Conservation (phyloP, 2,113 vertebrate genomes). For the Ceuthmochares aereus region DNA sequence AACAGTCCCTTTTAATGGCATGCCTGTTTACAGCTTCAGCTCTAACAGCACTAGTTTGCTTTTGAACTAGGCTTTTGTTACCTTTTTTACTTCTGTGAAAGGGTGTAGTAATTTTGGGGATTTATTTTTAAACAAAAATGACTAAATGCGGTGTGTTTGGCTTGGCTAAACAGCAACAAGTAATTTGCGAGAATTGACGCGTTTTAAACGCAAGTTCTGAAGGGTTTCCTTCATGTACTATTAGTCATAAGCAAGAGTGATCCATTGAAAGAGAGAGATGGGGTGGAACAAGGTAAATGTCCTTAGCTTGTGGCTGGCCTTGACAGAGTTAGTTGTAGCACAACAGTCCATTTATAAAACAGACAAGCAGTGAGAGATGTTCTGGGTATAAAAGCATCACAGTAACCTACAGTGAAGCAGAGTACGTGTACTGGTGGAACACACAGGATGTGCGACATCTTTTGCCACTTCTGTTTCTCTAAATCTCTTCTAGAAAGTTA, state of each 20-base stretch:
- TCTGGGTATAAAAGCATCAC: not conserved
- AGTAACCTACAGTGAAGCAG: not conserved
- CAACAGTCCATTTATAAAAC: constrained; percentile 31
- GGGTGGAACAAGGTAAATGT: not conserved
- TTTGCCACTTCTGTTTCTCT: constrained; percentile 42
- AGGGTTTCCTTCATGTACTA: not conserved
- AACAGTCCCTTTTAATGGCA: not conserved
- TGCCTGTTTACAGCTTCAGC: not conserved
- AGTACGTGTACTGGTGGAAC: not conserved
- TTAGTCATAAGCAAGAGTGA: not conserved
- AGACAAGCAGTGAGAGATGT: not conserved
- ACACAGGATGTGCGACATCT: constrained; percentile 28
- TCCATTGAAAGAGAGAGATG: not conserved
- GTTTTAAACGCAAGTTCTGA: not conserved
- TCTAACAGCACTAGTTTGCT: not conserved
- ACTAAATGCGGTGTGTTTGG: not conserved
- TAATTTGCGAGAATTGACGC: not conserved
- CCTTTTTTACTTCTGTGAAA: not conserved
- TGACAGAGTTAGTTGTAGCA: not conserved
- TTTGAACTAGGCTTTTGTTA: constrained; percentile 23
- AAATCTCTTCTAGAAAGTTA: constrained; percentile 11
- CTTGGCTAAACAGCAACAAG: not conserved
- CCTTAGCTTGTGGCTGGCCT: not conserved
- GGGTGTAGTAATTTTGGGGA: not conserved
- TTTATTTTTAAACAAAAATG: not conserved